Conservation (phyloP, 2,797 vertebrate species). For the Mastacembelus armatus region DNA sequence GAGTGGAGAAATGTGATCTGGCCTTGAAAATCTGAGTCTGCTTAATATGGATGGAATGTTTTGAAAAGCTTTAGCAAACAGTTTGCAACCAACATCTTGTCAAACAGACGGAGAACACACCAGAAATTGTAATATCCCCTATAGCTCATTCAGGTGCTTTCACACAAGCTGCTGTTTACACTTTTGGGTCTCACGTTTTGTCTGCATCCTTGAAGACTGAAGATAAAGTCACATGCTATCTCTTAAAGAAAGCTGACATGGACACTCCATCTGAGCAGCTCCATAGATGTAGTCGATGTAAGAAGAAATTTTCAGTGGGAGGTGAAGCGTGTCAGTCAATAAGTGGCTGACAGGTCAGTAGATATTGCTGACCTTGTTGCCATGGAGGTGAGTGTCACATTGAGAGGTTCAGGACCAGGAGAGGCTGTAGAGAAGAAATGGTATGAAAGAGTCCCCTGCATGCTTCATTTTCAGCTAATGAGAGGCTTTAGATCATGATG, state of each 20-base stretch:
- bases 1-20: conserved; percentile 57
- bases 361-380: conserved; percentile 71
- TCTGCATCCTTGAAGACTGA: conserved; percentile 35
- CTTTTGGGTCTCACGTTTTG: conserved; percentile 26
- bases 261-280: conserved; percentile 57
- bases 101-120: conserved; percentile 54
- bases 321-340: conserved; percentile 73
- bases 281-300: conserved; percentile 66
- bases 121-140: conserved; percentile 40
- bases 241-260: conserved; percentile 44
- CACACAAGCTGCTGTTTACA: no score
- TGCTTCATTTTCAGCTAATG: conserved; percentile 1
- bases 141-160: conserved; percentile 32
- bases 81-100: conserved; percentile 35
- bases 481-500: not conserved
- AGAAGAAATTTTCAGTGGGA: conserved; percentile 67
- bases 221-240: conserved; percentile 55
- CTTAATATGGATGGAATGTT: conserved; percentile 57
- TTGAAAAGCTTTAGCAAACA: conserved; percentile 52
- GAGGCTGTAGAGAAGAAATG: not conserved
- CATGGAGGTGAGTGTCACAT: conserved; percentile 28
- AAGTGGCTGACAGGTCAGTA: conserved; percentile 67
- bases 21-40: conserved; percentile 54
- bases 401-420: conserved; percentile 31
- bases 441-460: not conserved